Conservation (phyloP, 2,888 invertebrate genomes). For the Orthosia gracilis region DNA sequence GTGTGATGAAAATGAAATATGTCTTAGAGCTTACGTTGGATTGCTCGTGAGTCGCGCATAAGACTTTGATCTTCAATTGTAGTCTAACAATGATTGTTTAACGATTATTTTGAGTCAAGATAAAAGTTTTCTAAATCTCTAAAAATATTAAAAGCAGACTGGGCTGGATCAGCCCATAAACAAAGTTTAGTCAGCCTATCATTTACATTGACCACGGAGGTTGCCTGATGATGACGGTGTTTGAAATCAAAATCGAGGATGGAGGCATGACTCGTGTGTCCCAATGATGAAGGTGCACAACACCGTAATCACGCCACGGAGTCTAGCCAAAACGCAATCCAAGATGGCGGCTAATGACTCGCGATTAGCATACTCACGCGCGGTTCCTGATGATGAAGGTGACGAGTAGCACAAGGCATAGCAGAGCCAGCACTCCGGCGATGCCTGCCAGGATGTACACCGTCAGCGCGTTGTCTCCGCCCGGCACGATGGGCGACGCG, state of each 20-base stretch:
- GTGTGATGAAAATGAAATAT: background rate
- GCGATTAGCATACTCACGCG: constrained; percentile 82
- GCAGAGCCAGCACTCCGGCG: constrained; percentile 87
- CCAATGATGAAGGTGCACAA: constrained; percentile 87
- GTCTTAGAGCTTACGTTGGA: background rate
- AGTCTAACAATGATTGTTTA: too few relatives aligned
- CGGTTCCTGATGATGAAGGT: constrained; percentile 91
- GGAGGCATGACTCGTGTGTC: constrained; percentile 87
- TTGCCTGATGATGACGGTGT: background rate
- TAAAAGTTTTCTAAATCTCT: too few relatives aligned
- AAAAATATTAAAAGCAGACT: too few relatives aligned
- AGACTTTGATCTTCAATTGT: too few relatives aligned
- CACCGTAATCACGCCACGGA: too few relatives aligned
- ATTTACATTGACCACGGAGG: background rate
- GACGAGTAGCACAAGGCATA: constrained; percentile 86
- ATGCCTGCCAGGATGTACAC: constrained; percentile 91
- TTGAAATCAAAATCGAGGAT: constrained; percentile 1
- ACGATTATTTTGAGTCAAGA: too few relatives aligned
- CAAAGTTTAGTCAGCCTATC: too few relatives aligned
- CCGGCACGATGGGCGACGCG: constrained; percentile 64
- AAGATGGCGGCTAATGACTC: background rate
- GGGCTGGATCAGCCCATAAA: too few relatives aligned
- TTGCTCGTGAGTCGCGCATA: background rate
- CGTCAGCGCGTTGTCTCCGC: constrained; percentile 79
- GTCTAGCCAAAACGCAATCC: too few relatives aligned